Base-by-base conservation (phyloP, 1,140 invertebrate species). In the Plutomurus gul region DNA sequence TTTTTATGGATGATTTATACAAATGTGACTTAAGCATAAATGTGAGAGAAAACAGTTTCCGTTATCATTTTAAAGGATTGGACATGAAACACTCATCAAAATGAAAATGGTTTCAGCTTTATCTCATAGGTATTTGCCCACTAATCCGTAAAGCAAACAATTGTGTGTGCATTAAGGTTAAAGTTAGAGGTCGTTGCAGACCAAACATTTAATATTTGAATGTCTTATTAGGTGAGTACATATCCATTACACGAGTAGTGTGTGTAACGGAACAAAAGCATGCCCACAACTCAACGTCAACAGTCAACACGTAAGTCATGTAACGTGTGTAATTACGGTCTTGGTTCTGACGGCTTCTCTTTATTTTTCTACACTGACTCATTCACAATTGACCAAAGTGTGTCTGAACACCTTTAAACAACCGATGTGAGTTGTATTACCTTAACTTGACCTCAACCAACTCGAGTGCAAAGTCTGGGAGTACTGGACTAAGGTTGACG, bases 261-360 rank as follows among this genome's bases (percentile, higher is more conserved):
- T 43, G n/a, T n/a, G n/a, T 22, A 51, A 22, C 25, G 47, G 47
- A 25, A 22, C 10, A 27, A 16, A 65, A 33, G 27, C 25, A 16
- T 16, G 56, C 27, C 56, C 56, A 65, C 56, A 36, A 65, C 56
- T 65, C 56, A 65, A 65, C 56, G 56, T 65, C 56, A 65, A 27
- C 27, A 65, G 56, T 65, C 27, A 65, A 65, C 56, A 27, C 25
- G 30, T n/a, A 65, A 25, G 56, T 65, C 56, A 33, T 65, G 56
- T 65, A 65, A 36, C 30, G n/a, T 16, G 18, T 51, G 47, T 51
- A 51, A 51, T 51, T 51, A 51, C 13, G 47, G 47, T 22, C 6
- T 18, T 6, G n/a, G 43, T 16, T 22, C 20, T 22, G 47, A 51
- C 47, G 47, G 47, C 47, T 51, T 47, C 47, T 51, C 47, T 51